These are phyloP conservation scores for Tachina fera DNA, from an alignment of 2,888 invertebrate genomes.

Conservation along the genomic window DNA sequence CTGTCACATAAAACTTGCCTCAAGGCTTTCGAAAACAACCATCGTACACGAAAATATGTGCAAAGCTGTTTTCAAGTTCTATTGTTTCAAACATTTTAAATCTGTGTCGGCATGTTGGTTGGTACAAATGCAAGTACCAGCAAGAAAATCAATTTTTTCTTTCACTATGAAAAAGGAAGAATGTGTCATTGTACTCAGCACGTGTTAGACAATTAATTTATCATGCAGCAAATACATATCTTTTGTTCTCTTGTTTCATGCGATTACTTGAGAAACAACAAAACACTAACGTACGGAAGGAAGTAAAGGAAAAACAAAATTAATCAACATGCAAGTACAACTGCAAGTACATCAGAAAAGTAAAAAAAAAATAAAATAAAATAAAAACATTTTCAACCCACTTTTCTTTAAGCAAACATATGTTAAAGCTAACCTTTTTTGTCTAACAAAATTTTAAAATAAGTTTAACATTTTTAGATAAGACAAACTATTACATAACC, in stretches of 20 bases:
- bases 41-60: too few relatives aligned
- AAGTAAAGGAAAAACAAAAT: not conserved
- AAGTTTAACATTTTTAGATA: not conserved
- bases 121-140: not conserved
- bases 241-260: not conserved
- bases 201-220: constrained; percentile 63
- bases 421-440: not conserved
- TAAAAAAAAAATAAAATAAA: not conserved
- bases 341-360: too few relatives aligned
- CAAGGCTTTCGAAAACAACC: too few relatives aligned
- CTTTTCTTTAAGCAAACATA: not conserved
- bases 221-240: constrained; percentile 26
- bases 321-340: not conserved
- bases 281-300: not conserved
- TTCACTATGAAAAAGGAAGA: not conserved
- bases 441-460: not conserved
- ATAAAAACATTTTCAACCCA: not conserved
- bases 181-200: constrained; percentile 49
- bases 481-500: not conserved
- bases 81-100: not conserved
- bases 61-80: not conserved
- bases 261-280: not conserved
- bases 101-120: constrained; percentile 3
- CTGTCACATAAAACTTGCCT: too few relatives aligned
- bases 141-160: not conserved